A percentile compares a stretch with the other conserved stretches of the same genome.
phyloP scores from a whole-genome alignment of 53 echinoderm and acorn worm genomes.

The Holothuria leucospilota region DNA sequence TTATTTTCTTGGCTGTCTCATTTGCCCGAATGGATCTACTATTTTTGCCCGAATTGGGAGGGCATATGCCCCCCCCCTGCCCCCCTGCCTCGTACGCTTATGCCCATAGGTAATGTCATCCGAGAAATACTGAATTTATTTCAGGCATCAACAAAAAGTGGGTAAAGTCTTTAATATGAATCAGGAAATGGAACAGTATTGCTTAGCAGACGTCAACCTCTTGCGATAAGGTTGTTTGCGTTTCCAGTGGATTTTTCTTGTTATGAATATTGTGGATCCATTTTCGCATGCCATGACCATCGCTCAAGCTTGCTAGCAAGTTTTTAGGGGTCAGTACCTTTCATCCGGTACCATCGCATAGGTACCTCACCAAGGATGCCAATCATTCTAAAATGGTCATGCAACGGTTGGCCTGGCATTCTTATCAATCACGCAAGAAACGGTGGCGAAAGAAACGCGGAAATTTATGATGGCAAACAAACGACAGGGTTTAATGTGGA shows the following conservation, averaged over 20 bases:
- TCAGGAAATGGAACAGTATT: constrained; percentile 22
- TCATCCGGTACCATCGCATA: constrained; percentile 52
- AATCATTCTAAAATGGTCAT: constrained; percentile 49
- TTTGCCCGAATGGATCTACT: too few species aligned
- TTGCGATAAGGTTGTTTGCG: constrained; percentile 19
- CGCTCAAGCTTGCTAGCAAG: constrained; percentile 70
- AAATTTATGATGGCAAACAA: not conserved
- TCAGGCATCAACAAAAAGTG: constrained; percentile 6
- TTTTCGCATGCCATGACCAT: constrained; percentile 44
- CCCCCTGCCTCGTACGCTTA: too few species aligned
- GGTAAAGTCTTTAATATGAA: not conserved
- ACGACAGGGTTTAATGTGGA: constrained; percentile 15
- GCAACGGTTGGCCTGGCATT: constrained; percentile 46
- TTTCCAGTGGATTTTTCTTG: not conserved
- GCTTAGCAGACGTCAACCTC: constrained; percentile 28
- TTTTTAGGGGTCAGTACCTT: constrained; percentile 63
- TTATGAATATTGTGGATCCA: constrained; percentile 55
- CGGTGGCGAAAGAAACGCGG: constrained; percentile 44
- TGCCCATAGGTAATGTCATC: constrained; percentile 23
- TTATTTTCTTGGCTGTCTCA: too few species aligned
- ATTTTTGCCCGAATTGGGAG: too few species aligned
- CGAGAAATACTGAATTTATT: not conserved
- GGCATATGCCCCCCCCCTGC: too few species aligned
- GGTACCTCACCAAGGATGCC: constrained; percentile 63
- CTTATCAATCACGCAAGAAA: constrained; percentile 57